Base-by-base conservation (phyloP, 30 jellyfish, hydroid and myxozoan species). In the Sanderia malayensis region DNA sequence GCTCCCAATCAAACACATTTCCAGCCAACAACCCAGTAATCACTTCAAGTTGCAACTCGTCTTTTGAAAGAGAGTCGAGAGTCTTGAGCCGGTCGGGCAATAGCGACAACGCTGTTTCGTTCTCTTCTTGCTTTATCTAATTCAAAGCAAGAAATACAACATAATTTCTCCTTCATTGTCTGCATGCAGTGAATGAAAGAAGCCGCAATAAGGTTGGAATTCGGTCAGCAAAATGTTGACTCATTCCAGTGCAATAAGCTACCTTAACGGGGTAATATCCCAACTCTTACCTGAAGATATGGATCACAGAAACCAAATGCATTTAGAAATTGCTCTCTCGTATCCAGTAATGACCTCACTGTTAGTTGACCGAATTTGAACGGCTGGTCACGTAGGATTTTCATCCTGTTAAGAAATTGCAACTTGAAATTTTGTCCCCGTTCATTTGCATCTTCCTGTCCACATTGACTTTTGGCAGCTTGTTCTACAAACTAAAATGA, bases 1-100 rank as follows among this genome's bases (percentile, higher is more conserved):
- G 99, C 96, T 41, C 96, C 94, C 96, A 79, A 78, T 93, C 99
- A 47, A 93, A 85, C 37, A 93, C 70, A 61, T 93, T 93, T 65
- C 99, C 99, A 63, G 99, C 96, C 18, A 86, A 61, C 20, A 93
- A 46, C 24, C 96, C 96, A 34, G 57, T 71, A 3, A 86, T 45
- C 66, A 93, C 34, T 53, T 85, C 97, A 0, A 29, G 37, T 61
- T 80, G 95, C 47, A 67, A 64, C 0, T 34, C 73, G 17, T 61
- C 86, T 47, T 27, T 85, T 18, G 57, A 20, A 15, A 93, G 37
- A 15, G 62, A 30, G 63, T 82, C 95, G 23, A 90, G 27, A 28
- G 60, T 67, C 0, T 64, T 37, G 13, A 90, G 46, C 31, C 94
- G 71, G 18, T 75, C 32, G 17, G 82, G 91, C 25, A 90, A 76